phyloP scores from a whole-genome alignment of 2,888 invertebrate genomes.

The Morinoia aosen region DNA sequence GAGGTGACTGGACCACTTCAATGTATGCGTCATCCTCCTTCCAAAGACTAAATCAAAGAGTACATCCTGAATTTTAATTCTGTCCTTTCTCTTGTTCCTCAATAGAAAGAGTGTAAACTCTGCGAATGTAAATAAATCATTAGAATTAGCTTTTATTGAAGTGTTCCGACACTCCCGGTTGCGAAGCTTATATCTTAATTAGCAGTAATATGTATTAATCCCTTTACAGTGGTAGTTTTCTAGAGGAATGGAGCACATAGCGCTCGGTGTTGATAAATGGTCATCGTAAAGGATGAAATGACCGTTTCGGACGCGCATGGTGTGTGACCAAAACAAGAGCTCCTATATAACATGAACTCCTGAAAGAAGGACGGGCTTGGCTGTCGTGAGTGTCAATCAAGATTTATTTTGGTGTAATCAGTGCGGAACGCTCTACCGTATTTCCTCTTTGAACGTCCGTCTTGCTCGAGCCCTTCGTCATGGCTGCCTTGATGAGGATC shows the following conservation, averaged over 20 bases:
- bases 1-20: too few relatives aligned
- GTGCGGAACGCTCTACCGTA: background rate
- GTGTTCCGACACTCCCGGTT: too few relatives aligned
- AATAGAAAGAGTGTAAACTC: too few relatives aligned
- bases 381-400: background rate
- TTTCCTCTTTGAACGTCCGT: background rate
- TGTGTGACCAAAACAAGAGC: background rate
- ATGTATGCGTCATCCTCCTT: too few relatives aligned
- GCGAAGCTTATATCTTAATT: too few relatives aligned
- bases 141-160: too few relatives aligned
- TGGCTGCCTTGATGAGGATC: conserved; percentile 26
- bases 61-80: too few relatives aligned
- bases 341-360: background rate
- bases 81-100: too few relatives aligned
- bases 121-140: too few relatives aligned
- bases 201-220: too few relatives aligned
- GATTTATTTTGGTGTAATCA: background rate
- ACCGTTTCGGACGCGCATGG: background rate
- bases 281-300: background rate
- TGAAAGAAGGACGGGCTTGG: background rate
- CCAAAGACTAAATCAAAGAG: too few relatives aligned
- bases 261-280: background rate
- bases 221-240: background rate
- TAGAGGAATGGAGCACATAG: background rate
- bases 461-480: background rate